A percentile compares a stretch with the other conserved stretches of the same genome.
These are phyloP conservation scores for Apodemia hepburni DNA, from an alignment of 2,888 invertebrate species.

Conservation along the genomic window DNA sequence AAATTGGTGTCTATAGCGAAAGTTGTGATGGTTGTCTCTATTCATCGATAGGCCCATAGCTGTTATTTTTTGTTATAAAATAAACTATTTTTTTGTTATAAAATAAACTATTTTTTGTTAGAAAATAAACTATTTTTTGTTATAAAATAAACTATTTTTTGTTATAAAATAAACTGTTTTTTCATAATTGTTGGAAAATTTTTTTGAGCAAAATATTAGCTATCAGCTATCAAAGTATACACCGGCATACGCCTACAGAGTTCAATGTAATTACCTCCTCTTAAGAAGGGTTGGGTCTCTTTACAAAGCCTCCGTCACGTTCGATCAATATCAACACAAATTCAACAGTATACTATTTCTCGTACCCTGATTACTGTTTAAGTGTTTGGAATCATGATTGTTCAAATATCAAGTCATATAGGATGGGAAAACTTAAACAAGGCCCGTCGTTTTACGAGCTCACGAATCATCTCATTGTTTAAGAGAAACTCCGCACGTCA, in stretches of 20 bases:
- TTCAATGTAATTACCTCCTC: background rate
- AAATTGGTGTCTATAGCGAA: no score
- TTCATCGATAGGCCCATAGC: no score
- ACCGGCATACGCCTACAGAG: background rate
- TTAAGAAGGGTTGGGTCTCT: background rate
- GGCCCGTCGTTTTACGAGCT: conserved; percentile 49
- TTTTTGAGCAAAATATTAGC: no score
- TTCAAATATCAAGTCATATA: conserved; percentile 12
- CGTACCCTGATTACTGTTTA: conserved; percentile 6
- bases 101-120: no score
- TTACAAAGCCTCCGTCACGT: conserved; percentile 2
- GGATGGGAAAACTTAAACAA: background rate
- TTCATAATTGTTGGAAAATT: no score
- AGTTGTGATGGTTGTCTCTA: no score
- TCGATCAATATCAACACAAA: conserved; percentile 11
- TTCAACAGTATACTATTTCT: background rate
- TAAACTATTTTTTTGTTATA: no score
- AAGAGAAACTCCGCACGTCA: conserved; percentile 53
- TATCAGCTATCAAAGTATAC: background rate
- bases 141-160: no score
- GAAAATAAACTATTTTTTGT: no score
- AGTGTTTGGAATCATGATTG: conserved; percentile 9
- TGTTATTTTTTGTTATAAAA: no score
- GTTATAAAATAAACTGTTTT: no score
- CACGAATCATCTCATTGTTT: conserved; percentile 70